phyloP scores from a whole-genome alignment of 2,113 vertebrate genomes.

The Daubentonia madagascariensis region DNA sequence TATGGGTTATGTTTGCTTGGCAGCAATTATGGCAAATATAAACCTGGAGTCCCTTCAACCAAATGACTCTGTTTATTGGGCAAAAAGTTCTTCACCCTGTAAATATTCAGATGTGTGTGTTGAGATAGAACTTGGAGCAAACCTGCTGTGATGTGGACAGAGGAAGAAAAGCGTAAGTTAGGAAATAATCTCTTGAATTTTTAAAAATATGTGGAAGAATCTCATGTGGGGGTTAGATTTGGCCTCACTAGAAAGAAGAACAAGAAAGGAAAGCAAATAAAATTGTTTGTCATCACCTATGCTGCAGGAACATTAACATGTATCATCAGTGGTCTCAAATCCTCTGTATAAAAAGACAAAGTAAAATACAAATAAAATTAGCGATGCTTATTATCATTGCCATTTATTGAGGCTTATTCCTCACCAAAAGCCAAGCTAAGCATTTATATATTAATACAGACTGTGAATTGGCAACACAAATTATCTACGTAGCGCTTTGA shows the following conservation, averaged over 20 bases:
- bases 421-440: not conserved
- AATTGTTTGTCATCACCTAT: not conserved
- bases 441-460: not conserved
- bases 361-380: not conserved
- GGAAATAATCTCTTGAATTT: not conserved
- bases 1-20: not conserved
- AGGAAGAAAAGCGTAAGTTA: not conserved
- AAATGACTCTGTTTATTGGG: not conserved
- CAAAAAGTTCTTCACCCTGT: not conserved
- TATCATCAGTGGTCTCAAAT: not conserved
- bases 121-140: not conserved
- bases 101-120: not conserved
- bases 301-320: rapidly evolving
- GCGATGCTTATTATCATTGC: not conserved
- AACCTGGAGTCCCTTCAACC: not conserved
- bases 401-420: not conserved
- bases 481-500: not conserved
- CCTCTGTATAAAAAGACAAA: not conserved
- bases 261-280: not conserved
- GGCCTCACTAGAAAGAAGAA: not conserved
- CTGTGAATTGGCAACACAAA: not conserved
- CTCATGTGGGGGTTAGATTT: not conserved
- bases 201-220: not conserved
- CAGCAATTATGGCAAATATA: not conserved
- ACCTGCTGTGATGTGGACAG: not conserved